phyloP scores from a whole-genome alignment of 2,797 vertebrate species.

The Champsocephalus esox region DNA sequence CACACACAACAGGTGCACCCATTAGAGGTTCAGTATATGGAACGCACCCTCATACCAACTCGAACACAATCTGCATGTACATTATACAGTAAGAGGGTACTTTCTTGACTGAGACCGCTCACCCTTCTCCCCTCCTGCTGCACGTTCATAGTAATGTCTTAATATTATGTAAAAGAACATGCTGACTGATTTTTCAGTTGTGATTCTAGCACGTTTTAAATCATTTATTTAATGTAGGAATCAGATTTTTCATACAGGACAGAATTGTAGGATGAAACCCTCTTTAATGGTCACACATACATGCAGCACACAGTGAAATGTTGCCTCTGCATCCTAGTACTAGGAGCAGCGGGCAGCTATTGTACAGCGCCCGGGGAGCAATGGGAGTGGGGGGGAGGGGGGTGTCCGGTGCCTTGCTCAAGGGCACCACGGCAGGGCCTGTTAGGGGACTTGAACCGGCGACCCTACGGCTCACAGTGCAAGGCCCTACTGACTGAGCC shows the following conservation, averaged over 20 bases:
- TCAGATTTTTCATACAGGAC: neutral
- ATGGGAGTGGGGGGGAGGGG: no score
- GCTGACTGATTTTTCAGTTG: neutral
- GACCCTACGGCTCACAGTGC: no score
- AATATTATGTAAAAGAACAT: neutral
- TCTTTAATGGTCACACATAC: no score
- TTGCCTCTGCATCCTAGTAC: no score
- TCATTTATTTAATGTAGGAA: neutral
- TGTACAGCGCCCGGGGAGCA: no score
- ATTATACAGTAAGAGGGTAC: neutral
- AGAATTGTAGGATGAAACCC: no score
- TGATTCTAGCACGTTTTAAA: neutral
- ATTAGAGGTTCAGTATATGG: neutral
- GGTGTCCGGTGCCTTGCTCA: no score
- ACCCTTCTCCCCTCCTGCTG: neutral
- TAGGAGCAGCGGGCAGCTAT: no score
- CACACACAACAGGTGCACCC: constrained; percentile 61
- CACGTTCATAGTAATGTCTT: neutral
- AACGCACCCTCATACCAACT: neutral
- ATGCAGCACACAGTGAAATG: no score
- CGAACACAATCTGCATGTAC: neutral
- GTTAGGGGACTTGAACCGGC: no score
- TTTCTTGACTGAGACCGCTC: neutral
- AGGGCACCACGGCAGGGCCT: no score
- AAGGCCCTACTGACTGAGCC: no score